Evolutionary conservation across 2,888 invertebrate species (phyloP), one percentile per base, ranked within the genome.

Genomic region (Tetanocera ferruginea): DNA sequence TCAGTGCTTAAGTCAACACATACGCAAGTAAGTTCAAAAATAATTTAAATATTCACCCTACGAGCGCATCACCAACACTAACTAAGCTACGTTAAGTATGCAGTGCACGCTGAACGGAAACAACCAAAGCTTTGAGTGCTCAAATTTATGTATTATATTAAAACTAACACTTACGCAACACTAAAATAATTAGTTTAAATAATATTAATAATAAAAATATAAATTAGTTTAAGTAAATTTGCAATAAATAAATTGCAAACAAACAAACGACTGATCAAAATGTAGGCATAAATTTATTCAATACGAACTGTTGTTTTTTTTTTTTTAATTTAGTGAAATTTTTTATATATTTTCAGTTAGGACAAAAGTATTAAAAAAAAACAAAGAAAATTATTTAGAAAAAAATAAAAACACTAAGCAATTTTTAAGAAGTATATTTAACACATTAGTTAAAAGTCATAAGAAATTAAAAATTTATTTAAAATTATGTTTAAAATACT

Each of bases 211-310:
- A 23, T 31, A 66, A 9, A 75, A 51, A 57, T n/a, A 69, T 14
- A 52, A 71, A 19, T 60, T 43, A 78, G 60, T 55, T 57, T 51
- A 67, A 78, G 75, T 66, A 76, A 60, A 74, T 72, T 77, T 83
- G 86, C 86, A 87, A 84, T 84, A 85, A 84, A 60, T n/a, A 57
- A 72, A 84, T 85, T 86, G 86, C 86, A 86, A 85, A 86, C 82
- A 86, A 85, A 85, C 82, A 87, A 86, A 86, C 84, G 86, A 87
- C 87, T 87, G 87, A 87, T 86, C 86, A 85, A 86, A 84, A 86
- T 31, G 25, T 52, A 69, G 23, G 69, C 69, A 34, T 69, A 69
- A 69, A 34, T 34, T 34, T 84, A 84, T 85, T 83, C 85, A 85
- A 85, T 85, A 84, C 83, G 84, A 80, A 86, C 17, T 64, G 64